Conservation (phyloP, 2,113 vertebrate genomes). For the Engraulis encrasicolus region DNA sequence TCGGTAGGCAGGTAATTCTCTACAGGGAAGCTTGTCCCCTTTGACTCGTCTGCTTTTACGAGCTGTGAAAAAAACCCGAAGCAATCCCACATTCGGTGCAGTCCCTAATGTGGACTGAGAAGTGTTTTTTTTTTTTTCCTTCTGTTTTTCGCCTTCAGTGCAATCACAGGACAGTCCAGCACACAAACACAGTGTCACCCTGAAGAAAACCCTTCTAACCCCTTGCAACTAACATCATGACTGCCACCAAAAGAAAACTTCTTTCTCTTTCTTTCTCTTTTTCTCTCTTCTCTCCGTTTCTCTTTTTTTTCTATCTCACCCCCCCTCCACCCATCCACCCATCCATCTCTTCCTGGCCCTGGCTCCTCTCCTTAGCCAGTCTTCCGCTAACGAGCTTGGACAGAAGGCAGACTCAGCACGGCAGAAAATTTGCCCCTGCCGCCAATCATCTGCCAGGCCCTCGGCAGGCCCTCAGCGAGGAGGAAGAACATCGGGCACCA, state of each 20-base stretch:
- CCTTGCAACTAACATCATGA: background rate
- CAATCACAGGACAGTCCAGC: background rate
- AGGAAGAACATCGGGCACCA: conserved; percentile 62
- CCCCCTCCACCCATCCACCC: background rate
- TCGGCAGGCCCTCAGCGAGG: conserved; percentile 54
- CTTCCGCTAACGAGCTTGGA: conserved; percentile 62
- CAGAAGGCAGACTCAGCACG: conserved; percentile 71
- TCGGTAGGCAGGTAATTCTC: background rate
- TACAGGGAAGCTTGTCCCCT: background rate
- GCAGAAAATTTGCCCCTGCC: conserved; percentile 75
- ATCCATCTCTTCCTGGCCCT: conserved; percentile 48
- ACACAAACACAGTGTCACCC: background rate
- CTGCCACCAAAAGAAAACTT: background rate
- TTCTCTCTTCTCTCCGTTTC: background rate
- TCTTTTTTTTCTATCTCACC: background rate
- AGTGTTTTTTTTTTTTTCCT: background rate
- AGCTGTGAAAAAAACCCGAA: background rate
- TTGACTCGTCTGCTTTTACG: background rate
- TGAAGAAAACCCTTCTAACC: background rate
- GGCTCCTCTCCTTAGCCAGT: conserved; percentile 54
- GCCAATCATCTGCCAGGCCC: conserved; percentile 72
- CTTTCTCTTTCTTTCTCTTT: background rate
- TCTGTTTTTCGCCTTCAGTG: background rate
- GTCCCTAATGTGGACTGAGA: background rate
- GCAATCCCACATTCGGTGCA: background rate